Base-by-base conservation (phyloP, 2,888 invertebrate species). In the Apamea epomidion region DNA sequence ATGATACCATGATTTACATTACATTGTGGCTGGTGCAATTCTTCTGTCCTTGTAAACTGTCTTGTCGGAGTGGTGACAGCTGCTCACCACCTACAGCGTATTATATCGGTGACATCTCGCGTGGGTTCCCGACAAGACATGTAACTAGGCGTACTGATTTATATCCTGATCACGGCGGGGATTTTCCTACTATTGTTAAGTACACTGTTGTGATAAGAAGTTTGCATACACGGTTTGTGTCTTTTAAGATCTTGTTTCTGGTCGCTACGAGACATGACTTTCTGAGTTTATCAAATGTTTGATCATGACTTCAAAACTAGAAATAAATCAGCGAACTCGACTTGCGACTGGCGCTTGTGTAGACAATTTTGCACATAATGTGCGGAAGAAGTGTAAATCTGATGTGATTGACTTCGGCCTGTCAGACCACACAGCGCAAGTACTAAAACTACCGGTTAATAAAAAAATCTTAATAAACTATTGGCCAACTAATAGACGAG, bases 61-160 rank as follows among this genome's bases (percentile, higher is more conserved):
- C 14, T 58, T 8, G 72, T 60, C n/a, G 74, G 12, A 37, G 80
- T 10, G 72, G 48, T 14, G 78, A 60, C 87, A 73, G 78, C 54
- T 48, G 83, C 37, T 60, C 77, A 1, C 69, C 62, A 32, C 84
- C 69, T 67, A 79, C 84, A 29, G 37, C 25, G 25, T 65, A 14
- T 60, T 25, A 45, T 83, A 76, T 74, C 48, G 14, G 69, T 2
- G 12, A n/a, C 68, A 74, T 74, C 58, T 73, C 42, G 73, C 70
- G 87, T 76, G 76, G 84, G 74, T n/a, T 58, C 75, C 32, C 48
- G 14, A 74, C 82, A 18, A 18, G 2, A 45, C 62, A 18, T n/a
- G 48, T 29, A 64, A 74, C 70, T 18, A 51, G 62, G 18, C 77
- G 71, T 64, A 54, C 37, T 65, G 29, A 68, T 78, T 51, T 51